A percentile compares a stretch with the other conserved stretches of the same genome.
These are phyloP conservation scores for Vollenhovia emeryi DNA, from an alignment of 1,140 invertebrate genomes.

Conservation along the genomic window DNA sequence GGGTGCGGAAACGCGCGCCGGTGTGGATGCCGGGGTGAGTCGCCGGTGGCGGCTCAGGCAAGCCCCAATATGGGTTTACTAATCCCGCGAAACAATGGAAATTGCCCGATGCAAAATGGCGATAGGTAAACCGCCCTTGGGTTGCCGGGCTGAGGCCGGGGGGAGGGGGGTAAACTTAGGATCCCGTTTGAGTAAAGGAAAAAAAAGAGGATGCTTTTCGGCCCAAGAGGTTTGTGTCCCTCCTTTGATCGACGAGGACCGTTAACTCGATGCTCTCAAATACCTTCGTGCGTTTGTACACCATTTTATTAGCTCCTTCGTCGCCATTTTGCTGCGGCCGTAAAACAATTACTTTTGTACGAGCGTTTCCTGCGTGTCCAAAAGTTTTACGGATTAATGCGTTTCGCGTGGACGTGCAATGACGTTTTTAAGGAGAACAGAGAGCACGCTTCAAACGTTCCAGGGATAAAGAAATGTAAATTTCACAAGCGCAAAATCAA, in stretches of 20 bases:
- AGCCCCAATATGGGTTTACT: conserved; percentile 80
- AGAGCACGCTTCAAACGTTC: background rate
- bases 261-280: background rate
- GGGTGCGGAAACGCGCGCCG: conserved; percentile 75
- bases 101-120: conserved; percentile 79
- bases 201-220: conserved; percentile 27
- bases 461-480: background rate
- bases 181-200: background rate
- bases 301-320: background rate
- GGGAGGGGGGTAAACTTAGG: conserved; percentile 17
- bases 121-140: conserved; percentile 70
- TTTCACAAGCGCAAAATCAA: background rate
- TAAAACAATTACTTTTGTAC: conserved; percentile 6
- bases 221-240: conserved; percentile 10
- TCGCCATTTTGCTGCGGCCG: background rate
- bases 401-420: background rate
- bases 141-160: conserved; percentile 22
- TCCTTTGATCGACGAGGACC: conserved; percentile 15
- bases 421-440: background rate
- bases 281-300: background rate
- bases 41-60: conserved; percentile 78
- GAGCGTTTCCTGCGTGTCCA: background rate
- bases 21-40: conserved; percentile 74
- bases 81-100: conserved; percentile 83
- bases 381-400: background rate